These are phyloP conservation scores for Minunthozetes semirufus DNA, from an alignment of 2,888 invertebrate species.

Conservation along the genomic window DNA sequence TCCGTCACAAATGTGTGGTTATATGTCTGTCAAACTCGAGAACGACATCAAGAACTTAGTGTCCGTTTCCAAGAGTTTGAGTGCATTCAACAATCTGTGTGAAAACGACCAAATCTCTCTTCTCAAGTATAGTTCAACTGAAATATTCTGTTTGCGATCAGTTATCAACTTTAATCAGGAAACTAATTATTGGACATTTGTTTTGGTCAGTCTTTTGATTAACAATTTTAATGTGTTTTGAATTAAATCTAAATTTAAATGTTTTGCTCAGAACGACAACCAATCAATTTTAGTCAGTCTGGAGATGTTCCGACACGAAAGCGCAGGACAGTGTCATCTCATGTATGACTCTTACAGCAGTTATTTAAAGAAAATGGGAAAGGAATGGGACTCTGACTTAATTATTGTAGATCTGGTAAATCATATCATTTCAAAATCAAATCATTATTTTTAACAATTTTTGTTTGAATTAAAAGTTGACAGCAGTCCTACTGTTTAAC, in stretches of 20 bases:
- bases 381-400: not conserved
- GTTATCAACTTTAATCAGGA: not conserved
- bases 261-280: not conserved
- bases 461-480: not conserved
- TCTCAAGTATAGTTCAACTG: not conserved
- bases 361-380: not conserved
- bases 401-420: not conserved
- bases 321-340: not conserved
- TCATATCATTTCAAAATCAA: not conserved
- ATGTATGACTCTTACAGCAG: not conserved
- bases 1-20: not conserved
- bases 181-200: not conserved
- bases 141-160: not conserved
- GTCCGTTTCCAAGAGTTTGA: not conserved
- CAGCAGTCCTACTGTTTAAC: not conserved
- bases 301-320: not conserved
- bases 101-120: conserved; percentile 11
- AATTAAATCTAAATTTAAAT: not conserved
- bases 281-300: not conserved
- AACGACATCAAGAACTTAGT: not conserved
- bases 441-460: not conserved
- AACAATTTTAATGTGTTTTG: not conserved
- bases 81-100: not conserved
- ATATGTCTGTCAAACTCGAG: not conserved
- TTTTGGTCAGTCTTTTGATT: not conserved